Evolutionary conservation across 2,113 vertebrate species (phyloP).

Genomic region (Cheirogaleus medius): DNA sequence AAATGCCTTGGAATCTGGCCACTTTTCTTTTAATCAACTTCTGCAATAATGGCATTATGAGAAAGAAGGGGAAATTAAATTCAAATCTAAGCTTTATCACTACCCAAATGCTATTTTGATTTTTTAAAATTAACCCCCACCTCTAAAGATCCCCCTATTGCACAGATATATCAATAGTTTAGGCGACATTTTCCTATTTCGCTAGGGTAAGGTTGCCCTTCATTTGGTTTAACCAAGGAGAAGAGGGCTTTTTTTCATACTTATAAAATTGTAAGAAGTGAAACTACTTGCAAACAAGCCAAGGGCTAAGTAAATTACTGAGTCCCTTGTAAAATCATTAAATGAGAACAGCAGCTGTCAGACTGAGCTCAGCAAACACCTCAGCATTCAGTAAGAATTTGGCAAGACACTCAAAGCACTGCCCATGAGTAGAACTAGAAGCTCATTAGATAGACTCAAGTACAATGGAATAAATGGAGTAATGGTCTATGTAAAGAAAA

Average conservation of each 20-base stretch:
- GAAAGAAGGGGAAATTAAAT: conserved; percentile 4
- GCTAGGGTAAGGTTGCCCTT: neutral
- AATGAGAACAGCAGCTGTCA: conserved; percentile 53
- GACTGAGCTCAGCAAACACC: conserved; percentile 12
- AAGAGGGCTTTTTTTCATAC: neutral
- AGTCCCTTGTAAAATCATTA: conserved; percentile 43
- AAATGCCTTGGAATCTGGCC: conserved; percentile 1
- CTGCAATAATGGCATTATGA: neutral
- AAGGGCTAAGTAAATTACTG: neutral
- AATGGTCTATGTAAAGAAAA: conserved; percentile 34
- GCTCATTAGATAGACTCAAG: neutral
- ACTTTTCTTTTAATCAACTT: neutral
- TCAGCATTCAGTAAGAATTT: conserved; percentile 15
- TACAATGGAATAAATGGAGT: conserved; percentile 55
- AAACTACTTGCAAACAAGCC: neutral
- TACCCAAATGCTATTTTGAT: neutral
- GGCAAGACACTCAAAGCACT: neutral
- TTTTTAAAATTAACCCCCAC: neutral
- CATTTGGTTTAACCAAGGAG: neutral
- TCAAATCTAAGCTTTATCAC: neutral
- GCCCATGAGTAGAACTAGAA: neutral
- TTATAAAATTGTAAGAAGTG: conserved; percentile 24
- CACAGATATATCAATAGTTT: neutral
- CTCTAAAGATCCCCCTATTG: conserved; percentile 6
- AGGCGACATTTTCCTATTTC: neutral